Evolutionary conservation across 2,888 invertebrate species (phyloP).

Genomic region (Xylota segnis): DNA sequence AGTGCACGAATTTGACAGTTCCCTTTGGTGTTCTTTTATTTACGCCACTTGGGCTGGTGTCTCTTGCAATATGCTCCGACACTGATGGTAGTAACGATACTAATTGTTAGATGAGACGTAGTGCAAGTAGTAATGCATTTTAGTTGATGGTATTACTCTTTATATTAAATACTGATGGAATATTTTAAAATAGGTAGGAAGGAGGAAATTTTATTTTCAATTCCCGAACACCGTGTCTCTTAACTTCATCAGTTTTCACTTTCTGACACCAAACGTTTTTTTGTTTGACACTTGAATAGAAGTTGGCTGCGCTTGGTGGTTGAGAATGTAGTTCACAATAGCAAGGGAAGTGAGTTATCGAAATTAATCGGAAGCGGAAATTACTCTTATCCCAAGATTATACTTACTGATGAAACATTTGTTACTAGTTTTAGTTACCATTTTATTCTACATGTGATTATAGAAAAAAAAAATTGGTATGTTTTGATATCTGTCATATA

Average conservation of each 20-base stretch:
- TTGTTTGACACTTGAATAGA: neutral
- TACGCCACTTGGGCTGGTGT: conserved; percentile 10
- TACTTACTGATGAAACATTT: too few relatives aligned
- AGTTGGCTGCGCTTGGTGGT: conserved; percentile 3
- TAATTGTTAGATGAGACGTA: neutral
- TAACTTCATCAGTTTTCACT: neutral
- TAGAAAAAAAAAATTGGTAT: too few relatives aligned
- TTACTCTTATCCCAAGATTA: too few relatives aligned
- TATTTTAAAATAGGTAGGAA: neutral
- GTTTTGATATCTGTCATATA: too few relatives aligned
- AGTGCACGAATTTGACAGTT: neutral
- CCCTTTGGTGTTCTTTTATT: neutral
- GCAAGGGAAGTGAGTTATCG: neutral
- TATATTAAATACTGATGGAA: neutral
- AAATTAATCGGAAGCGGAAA: neutral
- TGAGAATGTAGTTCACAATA: conserved; percentile 4
- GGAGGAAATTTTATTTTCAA: neutral
- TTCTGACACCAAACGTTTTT: conserved; percentile 20
- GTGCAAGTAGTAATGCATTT: neutral
- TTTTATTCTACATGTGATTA: too few relatives aligned
- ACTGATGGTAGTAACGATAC: neutral
- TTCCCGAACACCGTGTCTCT: neutral
- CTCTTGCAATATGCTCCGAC: neutral
- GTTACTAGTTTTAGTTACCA: too few relatives aligned
- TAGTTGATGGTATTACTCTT: neutral